Conservation (phyloP, 2,113 vertebrate species). For the Nyctibius bracteatus region DNA sequence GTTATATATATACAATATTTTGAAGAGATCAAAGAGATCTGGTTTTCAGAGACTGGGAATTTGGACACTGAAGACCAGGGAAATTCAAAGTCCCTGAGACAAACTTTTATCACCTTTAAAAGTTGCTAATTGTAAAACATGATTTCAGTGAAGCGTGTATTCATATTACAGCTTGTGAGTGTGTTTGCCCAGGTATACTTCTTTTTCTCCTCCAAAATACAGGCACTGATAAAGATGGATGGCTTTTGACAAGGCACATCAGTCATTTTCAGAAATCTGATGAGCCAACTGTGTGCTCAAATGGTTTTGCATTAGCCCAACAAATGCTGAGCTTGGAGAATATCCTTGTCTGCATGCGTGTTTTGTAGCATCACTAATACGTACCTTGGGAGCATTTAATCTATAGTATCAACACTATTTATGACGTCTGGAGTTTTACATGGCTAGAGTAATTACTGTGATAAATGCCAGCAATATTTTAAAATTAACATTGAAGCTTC, state of each 20-base stretch:
- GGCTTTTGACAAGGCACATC: background rate
- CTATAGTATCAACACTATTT: slow-evolving; percentile 45
- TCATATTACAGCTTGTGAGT: background rate
- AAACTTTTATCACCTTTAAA: background rate
- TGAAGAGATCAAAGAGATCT: background rate
- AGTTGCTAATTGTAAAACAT: background rate
- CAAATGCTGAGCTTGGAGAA: slow-evolving; percentile 24
- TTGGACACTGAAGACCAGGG: background rate
- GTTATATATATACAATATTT: background rate
- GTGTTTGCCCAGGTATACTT: background rate
- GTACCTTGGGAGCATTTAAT: slow-evolving; percentile 53
- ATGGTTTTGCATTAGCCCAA: background rate
- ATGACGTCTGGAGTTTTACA: slow-evolving; percentile 42
- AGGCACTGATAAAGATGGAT: slow-evolving; percentile 1
- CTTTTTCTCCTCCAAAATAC: background rate
- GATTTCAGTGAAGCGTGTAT: background rate
- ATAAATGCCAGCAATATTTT: slow-evolving; percentile 59
- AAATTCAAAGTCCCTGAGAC: background rate
- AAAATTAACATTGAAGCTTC: slow-evolving; percentile 48
- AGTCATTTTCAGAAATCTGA: slow-evolving; percentile 17
- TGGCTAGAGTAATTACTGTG: slow-evolving; percentile 53
- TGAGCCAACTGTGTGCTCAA: background rate
- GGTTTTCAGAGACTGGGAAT: background rate
- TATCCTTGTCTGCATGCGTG: background rate
- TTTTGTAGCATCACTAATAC: background rate